Base-by-base conservation (phyloP, 2,113 vertebrate species). In the Cisticola juncidis region DNA sequence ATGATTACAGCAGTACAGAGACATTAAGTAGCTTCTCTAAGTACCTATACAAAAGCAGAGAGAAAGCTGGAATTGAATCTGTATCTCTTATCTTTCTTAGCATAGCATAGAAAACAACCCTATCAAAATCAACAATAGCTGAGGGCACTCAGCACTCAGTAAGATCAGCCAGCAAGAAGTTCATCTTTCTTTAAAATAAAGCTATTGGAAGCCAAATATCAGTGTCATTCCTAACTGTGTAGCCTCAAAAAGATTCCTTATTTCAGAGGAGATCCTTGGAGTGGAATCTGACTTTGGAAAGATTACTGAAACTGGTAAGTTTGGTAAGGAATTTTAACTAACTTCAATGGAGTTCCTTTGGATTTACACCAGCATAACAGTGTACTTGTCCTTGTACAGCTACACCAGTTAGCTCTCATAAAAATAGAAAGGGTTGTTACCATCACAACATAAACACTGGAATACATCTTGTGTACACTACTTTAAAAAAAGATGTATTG, bases 351-450 rank as follows among this genome's bases (percentile, higher is more conserved):
- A 86, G 51, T 74, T 92, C 68, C 72, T 74, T 62, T 64, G 76
- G 72, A 92, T 96, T 96, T 90, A 81, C 88, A 93, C 53, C 68
- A 90, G 53, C 7, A 1, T 40, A 74, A 74, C 56, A 73, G 64
- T 31, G 31, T 83, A 66, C 60, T 86, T 74, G 21, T n/a, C 71
- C 71, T 61, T 45, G 73, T 69, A 40, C 62, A 86, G 86, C 71
- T 24, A 12, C 31, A 81, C 68, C 86, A 82, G 80, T 86, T 76
- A 95, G 90, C 87, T 88, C 45, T 68, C 64, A 61, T 80, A 95
- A 97, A 92, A 88, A 92, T 35, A 94, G 83, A 97, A 90, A 94
- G 51, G 56, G 53, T 77, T 90, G 86, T 88, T 96, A 90, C 97
- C 57, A 95, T 91, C 93, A 95, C 76, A 93, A 86, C 74, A 90